Evolutionary conservation across 2,113 vertebrate genomes (phyloP).

Genomic region (Cottus gobio): DNA sequence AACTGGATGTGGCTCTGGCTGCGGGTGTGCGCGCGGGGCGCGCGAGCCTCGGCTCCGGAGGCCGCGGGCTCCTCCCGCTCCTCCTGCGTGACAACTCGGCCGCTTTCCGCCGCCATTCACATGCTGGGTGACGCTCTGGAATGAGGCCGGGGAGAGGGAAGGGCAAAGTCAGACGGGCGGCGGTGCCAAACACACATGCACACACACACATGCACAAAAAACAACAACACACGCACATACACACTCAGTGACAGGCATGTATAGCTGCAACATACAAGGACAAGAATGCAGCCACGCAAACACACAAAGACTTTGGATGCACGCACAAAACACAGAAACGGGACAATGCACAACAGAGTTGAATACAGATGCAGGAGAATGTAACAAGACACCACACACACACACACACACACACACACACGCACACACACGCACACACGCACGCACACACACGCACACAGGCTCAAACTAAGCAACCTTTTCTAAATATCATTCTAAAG

Average conservation of each 20-base stretch:
- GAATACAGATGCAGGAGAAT: conserved; percentile 10
- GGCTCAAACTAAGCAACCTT: neutral
- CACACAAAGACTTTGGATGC: conserved; percentile 23
- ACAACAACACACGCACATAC: neutral
- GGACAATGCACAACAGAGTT: neutral
- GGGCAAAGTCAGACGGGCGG: conserved; percentile 57
- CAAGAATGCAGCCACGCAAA: conserved; percentile 44
- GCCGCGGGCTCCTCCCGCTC: conserved; percentile 66
- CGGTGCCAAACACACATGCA: neutral
- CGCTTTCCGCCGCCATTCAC: conserved; percentile 74
- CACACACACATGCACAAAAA: conserved; percentile 14
- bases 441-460: neutral
- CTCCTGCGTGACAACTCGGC: conserved; percentile 71
- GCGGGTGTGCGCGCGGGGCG: conserved; percentile 48
- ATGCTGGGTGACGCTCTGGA: conserved; percentile 68
- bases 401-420: neutral
- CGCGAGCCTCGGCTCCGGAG: conserved; percentile 39
- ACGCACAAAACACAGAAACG: conserved; percentile 7
- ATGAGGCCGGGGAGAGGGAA: conserved; percentile 57
- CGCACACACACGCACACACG: too few relatives aligned
- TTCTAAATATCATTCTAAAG: neutral
- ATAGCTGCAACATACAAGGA: conserved; percentile 19
- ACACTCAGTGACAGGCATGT: conserved; percentile 36
- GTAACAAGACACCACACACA: neutral
- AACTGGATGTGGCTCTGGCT: conserved; percentile 77